These are phyloP conservation scores for Carposina sasakii DNA, from an alignment of 1,140 invertebrate species.

Conservation along the genomic window DNA sequence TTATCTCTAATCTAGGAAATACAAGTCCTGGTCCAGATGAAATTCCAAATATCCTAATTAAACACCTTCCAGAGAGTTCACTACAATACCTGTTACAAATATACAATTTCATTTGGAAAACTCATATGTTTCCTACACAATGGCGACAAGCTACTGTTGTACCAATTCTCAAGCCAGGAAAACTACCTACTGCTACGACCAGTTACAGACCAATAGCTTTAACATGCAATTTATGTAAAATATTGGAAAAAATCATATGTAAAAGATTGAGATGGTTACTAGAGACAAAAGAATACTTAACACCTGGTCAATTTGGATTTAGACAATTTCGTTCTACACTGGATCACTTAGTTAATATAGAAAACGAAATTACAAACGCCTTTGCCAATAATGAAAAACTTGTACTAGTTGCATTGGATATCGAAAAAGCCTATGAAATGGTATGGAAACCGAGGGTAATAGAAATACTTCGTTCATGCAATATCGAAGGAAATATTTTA, in stretches of 20 bases:
- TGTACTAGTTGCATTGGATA: slow-evolving; percentile 20
- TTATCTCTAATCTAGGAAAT: slow-evolving; percentile 16
- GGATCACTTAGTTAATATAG: slow-evolving; percentile 19
- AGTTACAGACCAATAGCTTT: slow-evolving; percentile 27
- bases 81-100: slow-evolving; percentile 20
- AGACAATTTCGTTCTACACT: slow-evolving; percentile 17
- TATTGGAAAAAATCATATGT: slow-evolving; percentile 27
- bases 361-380: slow-evolving; percentile 17
- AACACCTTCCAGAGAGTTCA: slow-evolving; percentile 15
- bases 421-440: slow-evolving; percentile 30
- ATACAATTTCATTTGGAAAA: slow-evolving; percentile 21
- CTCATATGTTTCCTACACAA: slow-evolving; percentile 20
- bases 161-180: slow-evolving; percentile 24
- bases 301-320: slow-evolving; percentile 21
- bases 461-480: slow-evolving; percentile 11
- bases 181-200: slow-evolving; percentile 12
- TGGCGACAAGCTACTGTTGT: slow-evolving; percentile 23
- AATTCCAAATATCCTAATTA: slow-evolving; percentile 24
- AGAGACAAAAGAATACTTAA: slow-evolving; percentile 15
- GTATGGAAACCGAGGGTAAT: slow-evolving; percentile 24
- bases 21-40: slow-evolving; percentile 23
- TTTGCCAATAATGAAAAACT: slow-evolving; percentile 20
- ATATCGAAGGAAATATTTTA: slow-evolving; percentile 20
- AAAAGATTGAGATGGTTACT: slow-evolving; percentile 26
- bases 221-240: slow-evolving; percentile 28